These are phyloP conservation scores for Diplosoma virens DNA, from an alignment of 23 tunicate species.

Conservation along the genomic window DNA sequence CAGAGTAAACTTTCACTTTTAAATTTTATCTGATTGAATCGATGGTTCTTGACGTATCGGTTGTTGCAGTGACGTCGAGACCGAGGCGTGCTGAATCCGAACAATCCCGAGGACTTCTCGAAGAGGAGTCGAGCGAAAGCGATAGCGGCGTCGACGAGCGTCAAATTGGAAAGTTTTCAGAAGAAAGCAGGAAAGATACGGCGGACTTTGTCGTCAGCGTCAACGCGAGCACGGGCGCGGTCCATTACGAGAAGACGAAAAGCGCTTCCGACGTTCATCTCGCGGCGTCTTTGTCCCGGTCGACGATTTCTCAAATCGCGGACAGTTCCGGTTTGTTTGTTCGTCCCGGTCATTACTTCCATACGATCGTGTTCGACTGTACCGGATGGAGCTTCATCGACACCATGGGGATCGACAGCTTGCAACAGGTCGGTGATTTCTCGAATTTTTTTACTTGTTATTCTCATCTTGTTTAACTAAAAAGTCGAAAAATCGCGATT, in stretches of 20 bases:
- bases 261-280: neutral
- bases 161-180: neutral
- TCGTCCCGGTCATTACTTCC: slow-evolving; percentile 33
- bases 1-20: too few species aligned
- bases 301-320: neutral
- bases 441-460: too few species aligned
- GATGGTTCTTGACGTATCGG: too few species aligned
- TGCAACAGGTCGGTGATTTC: slow-evolving; percentile 57
- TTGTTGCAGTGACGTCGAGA: too few species aligned
- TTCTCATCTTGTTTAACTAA: too few species aligned
- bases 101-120: slow-evolving; percentile 15
- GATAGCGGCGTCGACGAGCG: slow-evolving; percentile 4
- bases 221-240: slow-evolving; percentile 11
- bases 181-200: neutral
- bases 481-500: too few species aligned
- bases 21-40: too few species aligned
- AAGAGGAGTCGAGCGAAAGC: slow-evolving; percentile 1
- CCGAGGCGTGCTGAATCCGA: neutral
- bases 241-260: neutral
- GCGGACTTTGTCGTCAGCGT: slow-evolving; percentile 4
- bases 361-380: slow-evolving; percentile 80
- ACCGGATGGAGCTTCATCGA: slow-evolving; percentile 81
- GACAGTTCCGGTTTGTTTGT: neutral
- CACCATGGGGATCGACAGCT: slow-evolving; percentile 63
- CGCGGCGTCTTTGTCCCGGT: neutral